phyloP scores from a whole-genome alignment of 2,888 invertebrate species.

The Syritta pipiens region DNA sequence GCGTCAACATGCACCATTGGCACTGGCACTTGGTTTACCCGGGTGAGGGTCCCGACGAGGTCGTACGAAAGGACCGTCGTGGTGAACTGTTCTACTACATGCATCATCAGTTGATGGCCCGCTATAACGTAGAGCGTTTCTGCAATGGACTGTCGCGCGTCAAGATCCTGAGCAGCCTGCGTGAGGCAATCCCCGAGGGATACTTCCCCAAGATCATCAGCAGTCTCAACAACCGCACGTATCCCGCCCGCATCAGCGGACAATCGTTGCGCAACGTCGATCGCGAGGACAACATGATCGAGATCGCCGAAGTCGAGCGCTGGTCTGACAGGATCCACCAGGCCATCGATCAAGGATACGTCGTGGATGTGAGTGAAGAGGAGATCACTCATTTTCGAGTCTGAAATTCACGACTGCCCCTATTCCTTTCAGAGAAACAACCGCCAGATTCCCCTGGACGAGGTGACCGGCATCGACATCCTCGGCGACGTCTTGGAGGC shows the following conservation, averaged over 20 bases:
- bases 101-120: constrained; percentile 83
- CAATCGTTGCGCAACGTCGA: constrained; percentile 83
- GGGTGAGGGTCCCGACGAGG: constrained; percentile 82
- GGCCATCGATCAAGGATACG: constrained; percentile 86
- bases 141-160: constrained; percentile 85
- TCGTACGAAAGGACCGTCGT: constrained; percentile 86
- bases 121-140: constrained; percentile 89
- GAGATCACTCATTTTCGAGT: too few relatives aligned
- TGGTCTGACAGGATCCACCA: constrained; percentile 88
- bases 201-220: constrained; percentile 92
- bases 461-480: constrained; percentile 86
- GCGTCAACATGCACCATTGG: constrained; percentile 93
- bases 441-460: constrained; percentile 74
- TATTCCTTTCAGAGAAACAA: constrained; percentile 70
- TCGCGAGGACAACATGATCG: constrained; percentile 82
- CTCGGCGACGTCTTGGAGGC: constrained; percentile 90
- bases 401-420: too few relatives aligned
- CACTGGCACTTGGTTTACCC: constrained; percentile 95
- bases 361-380: constrained; percentile 82
- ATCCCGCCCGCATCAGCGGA: constrained; percentile 85
- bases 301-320: constrained; percentile 83
- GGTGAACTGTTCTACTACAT: constrained; percentile 88
- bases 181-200: constrained; percentile 86
- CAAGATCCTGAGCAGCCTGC: constrained; percentile 84
- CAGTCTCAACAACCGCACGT: constrained; percentile 83